Evolutionary conservation across 1,140 invertebrate genomes (phyloP), one percentile per base, ranked within the genome.

Genomic region (Apis cerana): DNA sequence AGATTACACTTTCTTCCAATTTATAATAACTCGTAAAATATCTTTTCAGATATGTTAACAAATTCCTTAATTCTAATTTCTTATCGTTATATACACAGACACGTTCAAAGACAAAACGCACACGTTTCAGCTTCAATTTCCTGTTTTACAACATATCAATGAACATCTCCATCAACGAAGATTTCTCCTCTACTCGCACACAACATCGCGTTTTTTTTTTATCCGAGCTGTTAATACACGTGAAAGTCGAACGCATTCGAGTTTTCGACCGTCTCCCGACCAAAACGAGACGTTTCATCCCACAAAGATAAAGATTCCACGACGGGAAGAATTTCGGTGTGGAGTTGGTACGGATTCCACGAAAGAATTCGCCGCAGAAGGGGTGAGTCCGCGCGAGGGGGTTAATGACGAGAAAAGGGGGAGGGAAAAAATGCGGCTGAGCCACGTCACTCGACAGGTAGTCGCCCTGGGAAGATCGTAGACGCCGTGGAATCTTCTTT

Each of bases 361-460:
- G 54, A 58, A 52, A 76, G 59, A 83, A 83, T n/a, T 17, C 23
- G 13, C 71, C 9, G 33, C 50, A 27, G 0, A 61, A 23, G 15
- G 43, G 75, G 76, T 72, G 62, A 68, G 68, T 71, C 52, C 17
- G 33, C 33, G 19, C 65, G 52, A 48, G 59, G 62, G 72, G 62
- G 58, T 82, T 85, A 85, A 85, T 86, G 65, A 50, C n/a, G 79
- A 33, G 50, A 56, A 64, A 58, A 64, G 69, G 62, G 27, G 58
- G 74, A 56, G 56, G 33, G 69, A 86, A 85, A 74, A 82, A 72
- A 82, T 82, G 85, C 52, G 23, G 82, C 69, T n/a, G 50, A 12
- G 75, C 83, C 75, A 72, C 83, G 87, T 87, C 83, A 88, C 72
- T 68, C 75, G 76, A 62, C 80, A 88, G 87, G 87, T 89, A 88